phyloP scores from a whole-genome alignment of 2,113 vertebrate genomes.

The Ptilorrhoa leucosticta region DNA sequence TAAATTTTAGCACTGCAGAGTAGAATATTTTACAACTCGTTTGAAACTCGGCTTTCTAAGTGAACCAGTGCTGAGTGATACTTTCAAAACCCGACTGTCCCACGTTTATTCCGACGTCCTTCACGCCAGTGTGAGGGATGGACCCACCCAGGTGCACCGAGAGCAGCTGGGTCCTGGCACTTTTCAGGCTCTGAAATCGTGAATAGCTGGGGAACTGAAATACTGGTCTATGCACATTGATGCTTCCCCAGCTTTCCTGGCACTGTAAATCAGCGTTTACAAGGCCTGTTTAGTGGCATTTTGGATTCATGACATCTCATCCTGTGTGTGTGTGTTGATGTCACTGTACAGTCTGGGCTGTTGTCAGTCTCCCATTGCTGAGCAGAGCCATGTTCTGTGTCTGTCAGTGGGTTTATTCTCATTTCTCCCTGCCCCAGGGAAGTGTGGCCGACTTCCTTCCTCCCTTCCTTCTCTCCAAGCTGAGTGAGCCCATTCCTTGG shows the following conservation, averaged over 20 bases:
- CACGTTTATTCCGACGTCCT: accelerated
- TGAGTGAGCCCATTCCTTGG: background rate
- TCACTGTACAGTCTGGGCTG: background rate
- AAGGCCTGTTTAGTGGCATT: background rate
- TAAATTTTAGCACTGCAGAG: constrained; percentile 12
- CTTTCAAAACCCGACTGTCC: background rate
- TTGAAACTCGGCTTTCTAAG: background rate
- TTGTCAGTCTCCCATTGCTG: background rate
- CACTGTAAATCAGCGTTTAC: background rate
- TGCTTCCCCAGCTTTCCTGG: background rate
- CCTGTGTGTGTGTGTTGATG: background rate
- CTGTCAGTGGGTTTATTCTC: background rate
- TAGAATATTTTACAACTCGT: background rate
- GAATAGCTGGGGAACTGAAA: background rate
- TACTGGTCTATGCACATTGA: background rate
- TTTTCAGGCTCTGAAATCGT: background rate
- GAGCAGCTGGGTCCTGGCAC: background rate
- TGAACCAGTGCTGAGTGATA: background rate
- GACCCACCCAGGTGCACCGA: background rate
- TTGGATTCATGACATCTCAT: background rate
- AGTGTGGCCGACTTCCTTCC: background rate
- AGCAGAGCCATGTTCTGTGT: background rate
- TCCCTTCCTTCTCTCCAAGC: background rate
- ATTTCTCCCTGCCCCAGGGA: background rate
- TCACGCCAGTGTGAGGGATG: background rate